Conservation (phyloP, 2,113 vertebrate species). For the Notarius quadriscutis region DNA sequence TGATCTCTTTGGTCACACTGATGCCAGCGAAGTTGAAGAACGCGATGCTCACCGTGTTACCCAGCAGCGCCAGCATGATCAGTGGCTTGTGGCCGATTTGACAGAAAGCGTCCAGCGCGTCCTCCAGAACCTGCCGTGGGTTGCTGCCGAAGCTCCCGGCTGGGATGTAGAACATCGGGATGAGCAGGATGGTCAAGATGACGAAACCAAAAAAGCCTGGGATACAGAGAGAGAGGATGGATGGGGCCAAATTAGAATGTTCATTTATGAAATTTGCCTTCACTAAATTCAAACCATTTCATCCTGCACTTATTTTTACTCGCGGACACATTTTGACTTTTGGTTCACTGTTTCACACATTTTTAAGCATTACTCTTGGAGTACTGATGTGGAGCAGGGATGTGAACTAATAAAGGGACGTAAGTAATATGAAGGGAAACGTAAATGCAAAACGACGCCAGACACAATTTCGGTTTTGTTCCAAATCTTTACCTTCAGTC, state of each 20-base stretch:
- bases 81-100: constrained; percentile 82
- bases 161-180: constrained; percentile 89
- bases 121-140: constrained; percentile 80
- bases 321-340: background rate
- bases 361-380: background rate
- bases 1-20: constrained; percentile 94
- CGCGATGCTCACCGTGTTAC: constrained; percentile 90
- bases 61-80: constrained; percentile 83
- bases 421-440: background rate
- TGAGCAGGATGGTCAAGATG: constrained; percentile 83
- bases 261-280: background rate
- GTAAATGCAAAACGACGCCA: background rate
- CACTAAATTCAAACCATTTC: background rate
- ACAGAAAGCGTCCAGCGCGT: constrained; percentile 88
- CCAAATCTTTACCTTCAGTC: constrained; percentile 78
- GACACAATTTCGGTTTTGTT: background rate
- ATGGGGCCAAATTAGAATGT: too few relatives aligned
- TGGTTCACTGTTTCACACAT: background rate
- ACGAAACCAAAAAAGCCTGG: constrained; percentile 89
- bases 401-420: too few relatives aligned
- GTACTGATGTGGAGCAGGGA: background rate
- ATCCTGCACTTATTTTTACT: background rate
- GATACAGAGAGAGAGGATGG: background rate
- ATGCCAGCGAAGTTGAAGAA: constrained; percentile 97
- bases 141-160: constrained; percentile 76